phyloP scores from a whole-genome alignment of 2,113 vertebrate genomes.

The Xerus inauris region DNA sequence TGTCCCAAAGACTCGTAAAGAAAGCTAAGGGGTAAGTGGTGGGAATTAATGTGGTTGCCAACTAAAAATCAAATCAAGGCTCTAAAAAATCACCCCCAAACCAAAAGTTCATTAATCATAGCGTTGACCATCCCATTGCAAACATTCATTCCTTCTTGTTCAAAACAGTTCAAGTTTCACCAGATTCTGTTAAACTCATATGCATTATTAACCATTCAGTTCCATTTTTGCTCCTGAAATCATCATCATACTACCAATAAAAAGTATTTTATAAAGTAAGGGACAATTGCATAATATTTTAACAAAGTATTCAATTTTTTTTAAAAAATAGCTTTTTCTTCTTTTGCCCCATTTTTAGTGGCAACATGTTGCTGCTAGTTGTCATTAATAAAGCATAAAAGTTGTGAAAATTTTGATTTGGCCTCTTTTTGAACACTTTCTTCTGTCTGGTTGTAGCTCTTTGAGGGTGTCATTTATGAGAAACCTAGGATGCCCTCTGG shows the following conservation, averaged over 20 bases:
- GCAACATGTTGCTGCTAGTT: background rate
- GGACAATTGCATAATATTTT: slow-evolving; percentile 57
- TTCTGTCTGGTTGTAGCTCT: background rate
- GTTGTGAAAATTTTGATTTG: background rate
- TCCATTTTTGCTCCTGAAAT: background rate
- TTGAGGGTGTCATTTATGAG: too few relatives aligned
- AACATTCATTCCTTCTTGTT: background rate
- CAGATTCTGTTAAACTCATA: background rate
- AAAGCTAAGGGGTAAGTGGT: background rate
- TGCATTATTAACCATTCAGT: background rate
- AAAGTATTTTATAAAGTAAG: slow-evolving; percentile 21
- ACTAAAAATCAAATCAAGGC: background rate
- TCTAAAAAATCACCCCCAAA: background rate
- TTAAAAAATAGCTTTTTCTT: background rate
- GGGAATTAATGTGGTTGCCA: background rate
- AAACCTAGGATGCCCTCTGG: background rate
- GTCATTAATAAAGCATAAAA: background rate
- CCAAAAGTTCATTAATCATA: rapidly evolving
- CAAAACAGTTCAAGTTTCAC: background rate
- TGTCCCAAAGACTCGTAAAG: background rate
- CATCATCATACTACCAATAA: background rate
- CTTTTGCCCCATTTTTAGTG: background rate
- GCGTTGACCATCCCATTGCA: too few relatives aligned
- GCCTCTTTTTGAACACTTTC: background rate
- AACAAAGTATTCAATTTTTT: slow-evolving; percentile 14